Percentiles rank a stretch among this genome's conserved stretches.
Evolutionary conservation across 2,113 vertebrate genomes (phyloP).

Genomic region (Oryzias curvinotus): DNA sequence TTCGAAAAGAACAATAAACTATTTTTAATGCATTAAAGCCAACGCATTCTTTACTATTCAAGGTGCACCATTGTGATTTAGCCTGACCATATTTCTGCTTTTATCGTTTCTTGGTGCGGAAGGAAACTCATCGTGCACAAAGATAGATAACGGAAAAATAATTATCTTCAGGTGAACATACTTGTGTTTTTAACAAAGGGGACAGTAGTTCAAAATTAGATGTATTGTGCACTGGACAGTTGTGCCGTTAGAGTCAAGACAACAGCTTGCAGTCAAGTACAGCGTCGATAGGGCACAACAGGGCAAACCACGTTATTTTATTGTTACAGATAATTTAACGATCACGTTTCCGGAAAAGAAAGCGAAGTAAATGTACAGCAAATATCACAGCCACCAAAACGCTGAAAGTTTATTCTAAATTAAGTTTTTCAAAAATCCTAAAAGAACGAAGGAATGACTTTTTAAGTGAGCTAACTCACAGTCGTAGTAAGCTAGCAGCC

Average conservation of each 20-base stretch:
- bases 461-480: constrained; percentile 63
- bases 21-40: neutral
- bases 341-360: too few relatives aligned
- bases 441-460: constrained; percentile 47
- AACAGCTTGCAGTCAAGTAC: constrained; percentile 16
- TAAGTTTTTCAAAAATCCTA: neutral
- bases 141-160: constrained; percentile 12
- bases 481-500: constrained; percentile 44
- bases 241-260: constrained; percentile 3
- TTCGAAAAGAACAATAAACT: constrained; percentile 3
- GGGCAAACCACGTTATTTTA: constrained; percentile 51
- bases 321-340: too few relatives aligned
- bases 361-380: too few relatives aligned
- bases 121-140: neutral
- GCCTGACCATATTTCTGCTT: too few relatives aligned
- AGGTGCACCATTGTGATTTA: neutral
- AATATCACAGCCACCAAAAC: too few relatives aligned
- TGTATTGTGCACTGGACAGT: neutral
- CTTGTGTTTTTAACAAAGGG: constrained; percentile 13
- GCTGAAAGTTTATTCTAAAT: too few relatives aligned
- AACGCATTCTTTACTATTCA: neutral
- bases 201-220: neutral
- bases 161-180: constrained; percentile 4
- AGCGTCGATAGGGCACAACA: constrained; percentile 20
- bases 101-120: too few relatives aligned